A percentile compares a stretch with the other conserved stretches of the same genome.
phyloP scores from a whole-genome alignment of 2,888 invertebrate genomes.

The Leptura quadrifasciata region DNA sequence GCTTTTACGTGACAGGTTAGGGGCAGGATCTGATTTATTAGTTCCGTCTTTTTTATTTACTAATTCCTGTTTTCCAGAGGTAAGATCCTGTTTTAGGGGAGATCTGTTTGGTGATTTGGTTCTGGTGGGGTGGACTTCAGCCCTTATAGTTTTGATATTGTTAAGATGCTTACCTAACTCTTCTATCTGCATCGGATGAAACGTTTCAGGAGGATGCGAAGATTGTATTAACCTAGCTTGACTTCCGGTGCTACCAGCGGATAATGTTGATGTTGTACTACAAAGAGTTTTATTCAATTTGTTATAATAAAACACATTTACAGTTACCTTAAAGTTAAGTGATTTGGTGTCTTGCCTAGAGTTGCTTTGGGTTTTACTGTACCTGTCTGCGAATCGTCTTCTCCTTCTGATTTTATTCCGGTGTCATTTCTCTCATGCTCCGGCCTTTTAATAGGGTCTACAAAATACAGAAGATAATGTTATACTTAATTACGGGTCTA shows the following conservation, averaged over 20 bases:
- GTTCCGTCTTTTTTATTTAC: conserved; percentile 47
- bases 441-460: conserved; percentile 71
- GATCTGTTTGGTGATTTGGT: conserved; percentile 43
- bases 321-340: conserved; percentile 86
- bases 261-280: conserved; percentile 95
- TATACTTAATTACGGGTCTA: neutral
- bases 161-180: conserved; percentile 87
- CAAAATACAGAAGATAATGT: neutral
- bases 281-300: conserved; percentile 62
- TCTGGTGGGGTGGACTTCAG: conserved; percentile 69
- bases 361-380: conserved; percentile 76
- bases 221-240: conserved; percentile 95
- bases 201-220: conserved; percentile 93
- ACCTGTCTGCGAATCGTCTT: conserved; percentile 87
- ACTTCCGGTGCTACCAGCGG: conserved; percentile 94
- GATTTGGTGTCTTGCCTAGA: conserved; percentile 94
- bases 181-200: conserved; percentile 91
- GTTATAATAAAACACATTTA: conserved; percentile 3
- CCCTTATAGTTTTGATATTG: conserved; percentile 75
- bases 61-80: conserved; percentile 62
- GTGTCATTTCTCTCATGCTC: conserved; percentile 79
- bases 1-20: conserved; percentile 57
- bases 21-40: conserved; percentile 60
- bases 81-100: conserved; percentile 55
- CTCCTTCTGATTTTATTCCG: conserved; percentile 91